Evolutionary conservation across 2,113 vertebrate genomes (phyloP).

Genomic region (Ameiurus melas): DNA sequence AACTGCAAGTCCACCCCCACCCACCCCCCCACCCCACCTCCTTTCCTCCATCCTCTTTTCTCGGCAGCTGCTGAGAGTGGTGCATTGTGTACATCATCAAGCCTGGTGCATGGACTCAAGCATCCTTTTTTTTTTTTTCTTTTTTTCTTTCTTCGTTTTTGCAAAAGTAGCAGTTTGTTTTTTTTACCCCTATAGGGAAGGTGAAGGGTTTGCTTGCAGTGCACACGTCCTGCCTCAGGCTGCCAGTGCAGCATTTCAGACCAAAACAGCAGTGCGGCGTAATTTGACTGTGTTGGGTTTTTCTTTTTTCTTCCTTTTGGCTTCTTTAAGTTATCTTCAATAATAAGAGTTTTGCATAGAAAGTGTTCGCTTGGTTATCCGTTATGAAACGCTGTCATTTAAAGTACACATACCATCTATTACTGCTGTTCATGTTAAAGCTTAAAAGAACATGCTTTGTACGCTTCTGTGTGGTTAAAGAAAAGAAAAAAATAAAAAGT

Average conservation of each 20-base stretch:
- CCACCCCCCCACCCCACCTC: neutral
- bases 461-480: neutral
- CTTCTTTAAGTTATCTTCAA: slow-evolving; percentile 3
- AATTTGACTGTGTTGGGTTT: slow-evolving; percentile 6
- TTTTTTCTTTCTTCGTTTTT: too few species aligned
- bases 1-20: slow-evolving; percentile 41
- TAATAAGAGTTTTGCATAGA: neutral
- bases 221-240: slow-evolving; percentile 28
- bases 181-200: slow-evolving; percentile 36
- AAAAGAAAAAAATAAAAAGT: slow-evolving; percentile 2
- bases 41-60: neutral
- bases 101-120: slow-evolving; percentile 33
- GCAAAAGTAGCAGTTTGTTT: slow-evolving; percentile 54
- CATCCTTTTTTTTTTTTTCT: slow-evolving; percentile 40
- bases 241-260: slow-evolving; percentile 48
- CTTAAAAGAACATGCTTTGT: neutral
- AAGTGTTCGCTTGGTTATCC: neutral
- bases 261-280: slow-evolving; percentile 36
- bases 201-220: slow-evolving; percentile 39
- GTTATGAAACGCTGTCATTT: neutral
- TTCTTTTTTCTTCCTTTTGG: neutral
- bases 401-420: neutral
- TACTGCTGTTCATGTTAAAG: neutral
- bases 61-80: slow-evolving; percentile 50
- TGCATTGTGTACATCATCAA: slow-evolving; percentile 51